A percentile compares a stretch with the other conserved stretches of the same genome.
phyloP scores from a whole-genome alignment of 2,888 invertebrate species.

The Apeira syringaria region DNA sequence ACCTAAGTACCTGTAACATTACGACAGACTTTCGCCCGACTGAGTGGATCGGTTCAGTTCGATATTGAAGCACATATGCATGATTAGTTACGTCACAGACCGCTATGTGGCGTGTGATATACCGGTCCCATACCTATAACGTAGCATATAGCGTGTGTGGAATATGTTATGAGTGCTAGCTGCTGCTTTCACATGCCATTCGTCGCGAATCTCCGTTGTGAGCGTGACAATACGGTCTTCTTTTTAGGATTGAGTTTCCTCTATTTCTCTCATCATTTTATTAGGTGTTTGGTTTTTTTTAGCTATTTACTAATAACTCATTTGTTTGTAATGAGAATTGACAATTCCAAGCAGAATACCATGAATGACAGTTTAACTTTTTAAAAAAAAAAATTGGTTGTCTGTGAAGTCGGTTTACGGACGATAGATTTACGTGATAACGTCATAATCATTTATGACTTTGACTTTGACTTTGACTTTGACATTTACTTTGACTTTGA shows the following conservation, averaged over 20 bases:
- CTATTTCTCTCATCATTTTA: background rate
- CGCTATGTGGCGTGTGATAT: constrained; percentile 45
- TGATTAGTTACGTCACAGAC: constrained; percentile 76
- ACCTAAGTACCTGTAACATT: constrained; percentile 40
- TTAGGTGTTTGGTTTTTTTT: background rate
- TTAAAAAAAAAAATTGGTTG: no score
- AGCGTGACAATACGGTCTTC: constrained; percentile 32
- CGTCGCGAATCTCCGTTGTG: constrained; percentile 52
- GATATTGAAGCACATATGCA: constrained; percentile 63
- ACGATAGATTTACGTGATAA: no score
- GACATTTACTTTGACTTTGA: no score
- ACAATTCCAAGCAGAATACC: no score
- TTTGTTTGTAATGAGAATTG: no score
- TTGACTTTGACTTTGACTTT: no score
- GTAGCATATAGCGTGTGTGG: constrained; percentile 53
- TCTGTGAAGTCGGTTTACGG: no score
- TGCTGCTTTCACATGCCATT: constrained; percentile 68
- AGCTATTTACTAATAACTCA: no score
- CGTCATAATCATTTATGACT: no score
- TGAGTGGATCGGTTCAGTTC: constrained; percentile 42
- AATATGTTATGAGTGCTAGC: constrained; percentile 57
- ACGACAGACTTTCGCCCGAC: constrained; percentile 65
- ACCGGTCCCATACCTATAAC: constrained; percentile 46
- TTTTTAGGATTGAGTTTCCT: constrained; percentile 18
- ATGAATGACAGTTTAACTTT: no score